These are phyloP conservation scores for Oikopleura albicans DNA, from an alignment of 23 tunicate species.

Conservation along the genomic window DNA sequence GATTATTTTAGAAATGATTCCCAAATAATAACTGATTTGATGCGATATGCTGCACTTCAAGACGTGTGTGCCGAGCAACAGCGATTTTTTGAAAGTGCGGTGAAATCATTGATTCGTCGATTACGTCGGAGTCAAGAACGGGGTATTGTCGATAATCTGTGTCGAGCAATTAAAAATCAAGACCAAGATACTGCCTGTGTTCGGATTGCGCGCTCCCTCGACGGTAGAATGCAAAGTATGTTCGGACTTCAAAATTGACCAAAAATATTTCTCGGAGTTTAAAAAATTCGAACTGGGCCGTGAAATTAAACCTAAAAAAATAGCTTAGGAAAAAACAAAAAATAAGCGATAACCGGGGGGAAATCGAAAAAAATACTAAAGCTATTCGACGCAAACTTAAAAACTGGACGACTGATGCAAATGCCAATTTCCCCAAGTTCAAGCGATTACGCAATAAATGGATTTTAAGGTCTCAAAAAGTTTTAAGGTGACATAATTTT, in stretches of 20 bases:
- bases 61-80: background rate
- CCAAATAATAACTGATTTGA: background rate
- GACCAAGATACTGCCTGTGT: slow-evolving; percentile 14
- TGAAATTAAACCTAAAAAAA: too few relatives aligned
- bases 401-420: too few relatives aligned
- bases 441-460: too few relatives aligned
- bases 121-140: slow-evolving; percentile 1
- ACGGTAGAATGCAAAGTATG: slow-evolving; percentile 10
- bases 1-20: slow-evolving; percentile 6
- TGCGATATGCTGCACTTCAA: background rate
- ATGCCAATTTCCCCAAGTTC: too few relatives aligned
- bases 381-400: too few relatives aligned
- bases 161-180: background rate
- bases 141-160: slow-evolving; percentile 8
- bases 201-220: background rate
- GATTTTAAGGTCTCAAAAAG: too few relatives aligned
- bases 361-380: too few relatives aligned
- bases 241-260: too few relatives aligned
- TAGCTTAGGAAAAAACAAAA: background rate
- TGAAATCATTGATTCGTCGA: background rate
- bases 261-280: too few relatives aligned
- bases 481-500: too few relatives aligned
- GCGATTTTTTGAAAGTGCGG: background rate
- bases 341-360: too few relatives aligned
- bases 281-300: too few relatives aligned